Conservation (phyloP, 2,797 vertebrate genomes). For the Lepilemur septentrionalis region DNA sequence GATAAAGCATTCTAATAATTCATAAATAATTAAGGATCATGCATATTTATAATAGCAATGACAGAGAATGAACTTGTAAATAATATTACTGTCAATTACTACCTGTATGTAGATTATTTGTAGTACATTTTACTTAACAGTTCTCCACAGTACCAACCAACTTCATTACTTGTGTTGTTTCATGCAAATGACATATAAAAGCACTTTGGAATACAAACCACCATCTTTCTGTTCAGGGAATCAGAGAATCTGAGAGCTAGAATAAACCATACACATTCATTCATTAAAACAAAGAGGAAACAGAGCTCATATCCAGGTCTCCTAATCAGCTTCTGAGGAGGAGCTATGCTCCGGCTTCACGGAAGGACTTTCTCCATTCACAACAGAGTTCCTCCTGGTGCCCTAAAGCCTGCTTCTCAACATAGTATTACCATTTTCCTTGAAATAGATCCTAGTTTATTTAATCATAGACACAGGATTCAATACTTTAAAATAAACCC, state of each 20-base stretch:
- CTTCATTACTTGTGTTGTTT: constrained; percentile 6
- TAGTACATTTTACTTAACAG: background rate
- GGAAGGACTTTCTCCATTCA: background rate
- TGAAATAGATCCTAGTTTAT: constrained; percentile 15
- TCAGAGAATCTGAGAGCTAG: constrained; percentile 24
- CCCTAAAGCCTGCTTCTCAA: background rate
- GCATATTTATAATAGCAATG: constrained; percentile 17
- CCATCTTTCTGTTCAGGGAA: background rate
- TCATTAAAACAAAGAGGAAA: background rate
- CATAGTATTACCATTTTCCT: constrained; percentile 24
- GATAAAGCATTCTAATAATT: background rate
- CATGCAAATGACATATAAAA: constrained; percentile 13
- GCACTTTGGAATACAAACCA: constrained; percentile 18
- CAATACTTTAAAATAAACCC: constrained; percentile 31
- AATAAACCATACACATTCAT: constrained; percentile 6
- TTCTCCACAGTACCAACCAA: background rate
- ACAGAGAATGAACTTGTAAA: constrained; percentile 17
- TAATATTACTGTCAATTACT: background rate
- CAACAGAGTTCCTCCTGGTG: background rate
- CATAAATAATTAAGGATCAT: constrained; percentile 40
- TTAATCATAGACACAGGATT: background rate
- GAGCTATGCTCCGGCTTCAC: background rate
- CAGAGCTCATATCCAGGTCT: constrained; percentile 3
- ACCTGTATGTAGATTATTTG: background rate
- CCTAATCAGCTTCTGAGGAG: background rate